These are phyloP conservation scores for Falco berigora DNA, from an alignment of 2,797 vertebrate genomes.

Conservation along the genomic window DNA sequence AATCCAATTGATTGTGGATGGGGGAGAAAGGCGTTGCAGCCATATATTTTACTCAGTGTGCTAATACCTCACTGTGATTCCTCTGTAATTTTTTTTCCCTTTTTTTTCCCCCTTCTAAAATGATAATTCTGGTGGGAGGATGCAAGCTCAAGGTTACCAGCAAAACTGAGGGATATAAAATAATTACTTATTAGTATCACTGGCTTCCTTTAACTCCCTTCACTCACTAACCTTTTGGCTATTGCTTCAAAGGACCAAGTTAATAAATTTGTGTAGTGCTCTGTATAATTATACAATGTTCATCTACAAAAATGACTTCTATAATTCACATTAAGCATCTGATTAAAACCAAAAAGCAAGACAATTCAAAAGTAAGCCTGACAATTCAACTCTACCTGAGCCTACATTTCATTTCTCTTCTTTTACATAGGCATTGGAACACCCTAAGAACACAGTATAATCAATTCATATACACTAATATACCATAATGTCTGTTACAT, in stretches of 20 bases:
- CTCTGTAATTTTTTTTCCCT: conserved; percentile 40
- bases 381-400: background rate
- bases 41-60: conserved; percentile 95
- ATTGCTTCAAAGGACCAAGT: background rate
- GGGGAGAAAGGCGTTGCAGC: conserved; percentile 85
- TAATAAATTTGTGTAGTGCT: background rate
- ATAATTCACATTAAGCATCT: background rate
- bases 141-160: conserved; percentile 88
- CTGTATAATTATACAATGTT: background rate
- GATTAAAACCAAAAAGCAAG: background rate
- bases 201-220: conserved; percentile 69
- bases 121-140: conserved; percentile 86
- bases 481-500: background rate
- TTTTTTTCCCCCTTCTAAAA: conserved; percentile 65
- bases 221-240: conserved; percentile 41
- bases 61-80: conserved; percentile 83
- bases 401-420: background rate
- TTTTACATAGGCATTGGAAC: background rate
- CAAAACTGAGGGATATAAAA: conserved; percentile 88
- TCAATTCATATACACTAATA: background rate
- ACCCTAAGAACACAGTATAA: background rate
- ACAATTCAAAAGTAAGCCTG: background rate
- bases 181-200: conserved; percentile 90
- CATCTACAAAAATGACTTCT: background rate
- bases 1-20: conserved; percentile 99